These are phyloP conservation scores for Celastrina argiolus DNA, from an alignment of 2,888 invertebrate genomes.

Conservation along the genomic window DNA sequence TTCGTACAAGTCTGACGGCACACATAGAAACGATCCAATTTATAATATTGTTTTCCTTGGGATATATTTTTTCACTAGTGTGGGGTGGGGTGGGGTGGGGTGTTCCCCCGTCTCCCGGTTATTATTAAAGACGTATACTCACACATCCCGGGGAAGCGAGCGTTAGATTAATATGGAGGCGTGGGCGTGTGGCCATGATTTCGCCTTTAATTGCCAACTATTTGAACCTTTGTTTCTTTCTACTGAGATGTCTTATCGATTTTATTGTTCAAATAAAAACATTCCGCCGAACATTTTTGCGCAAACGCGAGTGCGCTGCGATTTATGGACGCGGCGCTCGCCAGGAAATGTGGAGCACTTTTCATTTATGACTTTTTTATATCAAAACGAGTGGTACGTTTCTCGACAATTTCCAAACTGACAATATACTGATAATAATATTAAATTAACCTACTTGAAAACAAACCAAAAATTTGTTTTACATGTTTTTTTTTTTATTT, in stretches of 20 bases:
- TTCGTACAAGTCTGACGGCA: slow-evolving; percentile 44
- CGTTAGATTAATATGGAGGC: slow-evolving; percentile 74
- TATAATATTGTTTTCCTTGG: slow-evolving; percentile 78
- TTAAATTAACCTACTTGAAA: no score
- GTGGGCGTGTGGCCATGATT: slow-evolving; percentile 24
- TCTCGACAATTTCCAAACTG: background rate
- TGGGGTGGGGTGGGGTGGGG: slow-evolving; percentile 42
- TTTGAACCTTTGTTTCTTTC: slow-evolving; percentile 22
- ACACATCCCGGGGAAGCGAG: slow-evolving; percentile 71
- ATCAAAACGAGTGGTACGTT: background rate
- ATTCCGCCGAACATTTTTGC: background rate
- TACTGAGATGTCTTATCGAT: slow-evolving; percentile 12
- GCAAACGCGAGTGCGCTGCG: background rate
- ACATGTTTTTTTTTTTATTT: no score
- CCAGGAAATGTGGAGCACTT: background rate
- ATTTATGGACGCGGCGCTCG: background rate
- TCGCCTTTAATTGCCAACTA: slow-evolving; percentile 27
- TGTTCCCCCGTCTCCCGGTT: slow-evolving; percentile 57
- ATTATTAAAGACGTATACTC: slow-evolving; percentile 78
- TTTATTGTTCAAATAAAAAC: slow-evolving; percentile 18
- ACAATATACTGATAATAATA: background rate
- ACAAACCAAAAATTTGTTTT: no score
- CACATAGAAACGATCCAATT: slow-evolving; percentile 67
- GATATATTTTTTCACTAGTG: slow-evolving; percentile 78
- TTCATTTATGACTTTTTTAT: slow-evolving; percentile 1